Percentiles rank a stretch among this genome's conserved stretches.
Conservation (phyloP, 2,113 vertebrate genomes). For the Lethenteron camtschaticum region DNA sequence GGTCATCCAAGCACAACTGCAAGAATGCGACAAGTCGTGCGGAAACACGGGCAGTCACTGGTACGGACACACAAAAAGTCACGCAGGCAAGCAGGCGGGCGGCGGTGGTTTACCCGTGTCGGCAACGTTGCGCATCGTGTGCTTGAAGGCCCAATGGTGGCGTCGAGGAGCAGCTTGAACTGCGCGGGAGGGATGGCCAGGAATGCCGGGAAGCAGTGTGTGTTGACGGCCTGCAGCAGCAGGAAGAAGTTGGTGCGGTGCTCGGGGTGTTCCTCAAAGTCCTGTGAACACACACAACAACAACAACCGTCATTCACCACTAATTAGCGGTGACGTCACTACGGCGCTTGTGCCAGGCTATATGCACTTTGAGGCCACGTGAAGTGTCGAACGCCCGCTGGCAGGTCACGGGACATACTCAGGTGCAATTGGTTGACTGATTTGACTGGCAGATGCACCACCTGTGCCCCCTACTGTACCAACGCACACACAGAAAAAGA, state of each 20-base stretch:
- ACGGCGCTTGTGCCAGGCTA: background rate
- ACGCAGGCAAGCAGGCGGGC: too few relatives aligned
- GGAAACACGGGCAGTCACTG: too few relatives aligned
- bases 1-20: too few relatives aligned
- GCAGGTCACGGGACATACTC: too few relatives aligned
- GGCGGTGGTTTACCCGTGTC: slow-evolving; percentile 50
- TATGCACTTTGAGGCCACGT: background rate
- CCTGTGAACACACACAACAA: slow-evolving; percentile 22
- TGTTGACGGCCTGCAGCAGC: slow-evolving; percentile 90
- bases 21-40: too few relatives aligned
- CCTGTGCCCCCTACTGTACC: too few relatives aligned
- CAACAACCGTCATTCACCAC: too few relatives aligned
- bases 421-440: too few relatives aligned
- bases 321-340: too few relatives aligned
- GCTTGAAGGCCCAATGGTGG: slow-evolving; percentile 99
- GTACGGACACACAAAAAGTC: too few relatives aligned
- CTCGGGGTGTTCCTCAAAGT: slow-evolving; percentile 94
- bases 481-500: too few relatives aligned
- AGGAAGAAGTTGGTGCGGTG: slow-evolving; percentile 98
- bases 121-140: slow-evolving; percentile 97
- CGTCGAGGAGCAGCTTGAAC: slow-evolving; percentile 94
- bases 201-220: slow-evolving; percentile 97
- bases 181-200: slow-evolving; percentile 90
- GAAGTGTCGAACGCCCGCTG: background rate
- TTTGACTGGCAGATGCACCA: too few relatives aligned